phyloP scores from a whole-genome alignment of 2,888 invertebrate genomes.

The Achlya flavicornis region DNA sequence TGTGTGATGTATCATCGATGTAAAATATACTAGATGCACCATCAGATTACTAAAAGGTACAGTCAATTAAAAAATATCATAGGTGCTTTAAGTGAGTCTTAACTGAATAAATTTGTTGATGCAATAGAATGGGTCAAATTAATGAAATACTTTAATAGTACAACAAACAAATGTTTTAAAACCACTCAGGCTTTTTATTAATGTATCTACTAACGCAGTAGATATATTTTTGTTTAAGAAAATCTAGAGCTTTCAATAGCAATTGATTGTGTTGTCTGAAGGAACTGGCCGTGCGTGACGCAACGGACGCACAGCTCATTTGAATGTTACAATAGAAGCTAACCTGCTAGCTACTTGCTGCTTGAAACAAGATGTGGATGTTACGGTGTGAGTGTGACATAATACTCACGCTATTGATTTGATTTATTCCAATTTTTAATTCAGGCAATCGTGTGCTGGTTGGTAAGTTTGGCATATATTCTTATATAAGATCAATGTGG shows the following conservation, averaged over 20 bases:
- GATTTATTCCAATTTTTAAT: not conserved
- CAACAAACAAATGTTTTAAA: too few species aligned
- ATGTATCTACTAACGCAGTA: not conserved
- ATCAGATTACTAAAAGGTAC: not conserved
- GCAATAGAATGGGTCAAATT: too few species aligned
- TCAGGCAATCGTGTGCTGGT: not conserved
- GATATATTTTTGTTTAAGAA: not conserved
- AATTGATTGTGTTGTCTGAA: conserved; percentile 10
- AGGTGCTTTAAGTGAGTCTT: too few species aligned
- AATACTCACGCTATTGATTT: not conserved
- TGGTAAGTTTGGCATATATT: not conserved
- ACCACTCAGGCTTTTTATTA: too few species aligned
- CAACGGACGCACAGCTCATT: conserved; percentile 17
- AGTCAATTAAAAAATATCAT: not conserved
- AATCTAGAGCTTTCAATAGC: not conserved
- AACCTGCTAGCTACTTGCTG: conserved; percentile 14
- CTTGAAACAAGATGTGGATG: not conserved
- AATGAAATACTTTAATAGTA: too few species aligned
- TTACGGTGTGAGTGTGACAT: not conserved
- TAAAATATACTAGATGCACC: not conserved
- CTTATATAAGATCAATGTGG: not conserved
- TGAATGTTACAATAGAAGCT: conserved; percentile 22
- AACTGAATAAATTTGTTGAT: too few species aligned
- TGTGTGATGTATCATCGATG: conserved; percentile 22
- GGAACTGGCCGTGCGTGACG: conserved; percentile 25